Evolutionary conservation across 2,113 vertebrate species (phyloP).

Genomic region (Syngnathoides biaculeatus): DNA sequence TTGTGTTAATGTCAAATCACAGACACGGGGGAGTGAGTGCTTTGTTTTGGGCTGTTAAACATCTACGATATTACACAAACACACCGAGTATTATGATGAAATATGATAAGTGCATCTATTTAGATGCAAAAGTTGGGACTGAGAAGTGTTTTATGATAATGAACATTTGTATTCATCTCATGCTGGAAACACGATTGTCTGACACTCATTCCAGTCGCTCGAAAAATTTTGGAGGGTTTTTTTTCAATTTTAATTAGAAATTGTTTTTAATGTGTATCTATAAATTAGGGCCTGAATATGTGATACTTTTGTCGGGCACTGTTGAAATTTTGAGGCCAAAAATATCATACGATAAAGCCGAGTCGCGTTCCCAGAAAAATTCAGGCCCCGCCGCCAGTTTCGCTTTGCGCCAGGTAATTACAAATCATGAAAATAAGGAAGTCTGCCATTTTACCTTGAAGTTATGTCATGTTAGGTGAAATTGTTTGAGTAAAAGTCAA

Average conservation of each 20-base stretch:
- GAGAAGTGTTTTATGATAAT: not conserved
- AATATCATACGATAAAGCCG: too few species aligned
- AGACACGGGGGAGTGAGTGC: not conserved
- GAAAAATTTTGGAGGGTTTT: not conserved
- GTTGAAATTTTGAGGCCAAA: too few species aligned
- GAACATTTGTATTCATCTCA: not conserved
- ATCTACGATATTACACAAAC: not conserved
- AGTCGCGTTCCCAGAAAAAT: too few species aligned
- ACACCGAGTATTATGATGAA: not conserved
- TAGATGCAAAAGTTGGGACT: not conserved
- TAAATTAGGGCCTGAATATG: too few species aligned
- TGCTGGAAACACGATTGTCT: not conserved
- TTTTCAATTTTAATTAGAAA: not conserved
- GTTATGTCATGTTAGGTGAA: too few species aligned
- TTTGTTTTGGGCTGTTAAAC: slow-evolving; percentile 7
- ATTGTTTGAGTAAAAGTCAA: too few species aligned
- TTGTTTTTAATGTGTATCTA: not conserved
- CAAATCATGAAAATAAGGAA: too few species aligned
- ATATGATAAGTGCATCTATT: not conserved
- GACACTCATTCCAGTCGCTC: not conserved
- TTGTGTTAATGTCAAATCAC: not conserved
- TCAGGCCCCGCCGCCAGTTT: too few species aligned
- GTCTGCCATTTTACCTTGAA: too few species aligned
- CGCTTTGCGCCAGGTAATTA: not conserved
- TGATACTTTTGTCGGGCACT: too few species aligned